Percentiles rank a stretch among this genome's conserved stretches.
Evolutionary conservation across 2,113 vertebrate genomes (phyloP).

Genomic region (Sinocyclocheilus maitianheensis): DNA sequence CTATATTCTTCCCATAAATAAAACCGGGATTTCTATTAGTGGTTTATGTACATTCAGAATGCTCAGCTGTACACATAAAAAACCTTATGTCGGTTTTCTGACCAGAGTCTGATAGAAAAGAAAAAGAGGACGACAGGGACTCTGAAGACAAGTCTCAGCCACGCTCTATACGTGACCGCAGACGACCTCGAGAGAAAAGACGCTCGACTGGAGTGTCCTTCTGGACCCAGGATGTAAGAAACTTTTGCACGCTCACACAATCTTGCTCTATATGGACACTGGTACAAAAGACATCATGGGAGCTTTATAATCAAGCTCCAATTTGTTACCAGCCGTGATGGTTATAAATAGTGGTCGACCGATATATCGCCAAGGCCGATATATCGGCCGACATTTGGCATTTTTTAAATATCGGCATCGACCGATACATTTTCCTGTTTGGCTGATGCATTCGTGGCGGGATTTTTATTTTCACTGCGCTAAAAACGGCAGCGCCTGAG

Average conservation of each 20-base stretch:
- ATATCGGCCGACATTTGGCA: too few species aligned
- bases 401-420: too few species aligned
- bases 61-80: background rate
- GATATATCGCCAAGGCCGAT: too few species aligned
- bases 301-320: background rate
- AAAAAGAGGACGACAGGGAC: conserved; percentile 92
- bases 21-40: background rate
- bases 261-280: background rate
- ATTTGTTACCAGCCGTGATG: background rate
- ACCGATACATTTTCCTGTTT: too few species aligned
- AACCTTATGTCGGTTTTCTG: conserved; percentile 15
- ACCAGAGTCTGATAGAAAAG: conserved; percentile 86
- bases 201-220: conserved; percentile 93
- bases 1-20: background rate
- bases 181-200: conserved; percentile 94
- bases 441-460: too few species aligned
- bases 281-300: background rate
- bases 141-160: conserved; percentile 93
- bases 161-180: conserved; percentile 93
- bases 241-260: background rate
- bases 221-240: conserved; percentile 90
- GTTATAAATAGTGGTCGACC: background rate
- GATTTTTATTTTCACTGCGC: too few species aligned
- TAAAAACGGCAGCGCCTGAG: too few species aligned
- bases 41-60: too few species aligned